Base-by-base conservation (phyloP, 1,140 invertebrate genomes). In the Aphidius ervi region DNA sequence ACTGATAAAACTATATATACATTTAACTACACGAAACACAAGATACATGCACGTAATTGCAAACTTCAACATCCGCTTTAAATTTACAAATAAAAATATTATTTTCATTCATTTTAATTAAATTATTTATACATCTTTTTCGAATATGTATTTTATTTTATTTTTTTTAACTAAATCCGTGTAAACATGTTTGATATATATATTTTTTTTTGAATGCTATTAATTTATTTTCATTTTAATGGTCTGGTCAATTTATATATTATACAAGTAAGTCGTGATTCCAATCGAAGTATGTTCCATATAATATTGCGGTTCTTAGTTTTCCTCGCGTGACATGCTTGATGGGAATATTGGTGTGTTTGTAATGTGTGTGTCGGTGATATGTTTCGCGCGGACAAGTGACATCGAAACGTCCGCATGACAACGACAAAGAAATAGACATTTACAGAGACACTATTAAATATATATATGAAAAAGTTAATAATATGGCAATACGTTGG, bases 251-350 rank as follows among this genome's bases (percentile, higher is more conserved):
- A 20, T 4, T 46, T n/a, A 41, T 46, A 16, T 1, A 16, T 1
- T 1, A 16, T 1, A 16, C 1, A 16, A 16, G 39, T 54, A 40
- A 46, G 45, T 54, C 47, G 10, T 49, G 16, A 23, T 31, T 20
- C 46, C 9, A 1, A 16, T 52, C 42, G 47, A 46, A 45, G 9
- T 54, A 59, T 39, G n/a, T n/a, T 41, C 39, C 16, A 46, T 37
- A 40, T n/a, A 48, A 39, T 9, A 47, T 46, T 43, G 31, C 56
- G 55, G 48, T 47, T 59, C 56, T 59, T 60, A 48, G 62, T 63
- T 63, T 63, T 58, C 54, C 58, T 63, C 46, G 62, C 62, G 62
- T 63, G 62, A 62, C 56, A 39, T n/a, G 23, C 31, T 52, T 37
- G 10, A 52, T 37, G 39, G 39, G 31, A 49, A 49, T 37, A 37